Percentiles rank a stretch among this genome's conserved stretches.
These are phyloP conservation scores for Myotis brandtii DNA, from an alignment of 2,113 vertebrate genomes.

Conservation along the genomic window DNA sequence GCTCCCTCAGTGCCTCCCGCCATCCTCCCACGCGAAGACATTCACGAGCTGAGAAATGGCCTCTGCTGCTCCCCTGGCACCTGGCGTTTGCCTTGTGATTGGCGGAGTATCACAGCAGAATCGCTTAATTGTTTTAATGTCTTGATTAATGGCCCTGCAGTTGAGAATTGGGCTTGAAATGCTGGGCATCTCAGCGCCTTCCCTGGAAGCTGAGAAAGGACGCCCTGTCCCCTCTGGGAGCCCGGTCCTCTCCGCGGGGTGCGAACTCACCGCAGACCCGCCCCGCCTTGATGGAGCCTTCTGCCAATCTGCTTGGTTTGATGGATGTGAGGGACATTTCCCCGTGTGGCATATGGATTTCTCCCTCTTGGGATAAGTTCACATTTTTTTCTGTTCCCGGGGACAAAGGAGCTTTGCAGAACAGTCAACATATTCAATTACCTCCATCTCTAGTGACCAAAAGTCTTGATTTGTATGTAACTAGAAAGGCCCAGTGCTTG, in stretches of 20 bases:
- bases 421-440: constrained; percentile 66
- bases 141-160: constrained; percentile 74
- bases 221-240: neutral
- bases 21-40: constrained; percentile 73
- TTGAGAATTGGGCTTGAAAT: constrained; percentile 49
- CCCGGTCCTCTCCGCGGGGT: neutral
- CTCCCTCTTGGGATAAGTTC: neutral
- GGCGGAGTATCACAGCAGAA: constrained; percentile 79
- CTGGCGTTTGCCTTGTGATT: constrained; percentile 80
- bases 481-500: constrained; percentile 56
- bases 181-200: constrained; percentile 18
- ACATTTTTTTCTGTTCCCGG: constrained; percentile 55
- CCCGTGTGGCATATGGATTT: constrained; percentile 4
- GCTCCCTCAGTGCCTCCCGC: constrained; percentile 1
- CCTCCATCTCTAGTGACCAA: constrained; percentile 60
- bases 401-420: constrained; percentile 68
- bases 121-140: constrained; percentile 56
- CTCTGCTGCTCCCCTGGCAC: constrained; percentile 65
- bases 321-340: constrained; percentile 41
- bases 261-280: constrained; percentile 9
- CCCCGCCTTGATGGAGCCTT: constrained; percentile 5
- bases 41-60: constrained; percentile 78
- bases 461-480: constrained; percentile 71
- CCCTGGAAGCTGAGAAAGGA: constrained; percentile 52
- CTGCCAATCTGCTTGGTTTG: constrained; percentile 53